Base-by-base conservation (phyloP, 2,888 invertebrate genomes). In the Aplocera efformata region DNA sequence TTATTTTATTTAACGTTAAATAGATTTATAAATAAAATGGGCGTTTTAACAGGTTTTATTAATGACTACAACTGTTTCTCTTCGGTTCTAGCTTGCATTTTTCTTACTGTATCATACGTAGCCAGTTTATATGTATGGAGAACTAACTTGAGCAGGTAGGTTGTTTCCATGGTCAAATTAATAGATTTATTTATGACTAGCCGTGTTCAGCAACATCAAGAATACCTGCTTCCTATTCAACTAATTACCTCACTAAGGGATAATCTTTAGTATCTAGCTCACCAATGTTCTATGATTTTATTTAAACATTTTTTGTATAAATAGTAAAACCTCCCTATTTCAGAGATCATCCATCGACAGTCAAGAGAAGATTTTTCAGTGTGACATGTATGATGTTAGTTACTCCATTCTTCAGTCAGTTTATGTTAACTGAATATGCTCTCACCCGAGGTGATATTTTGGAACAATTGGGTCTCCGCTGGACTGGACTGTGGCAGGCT, bases 121-220 rank as follows among this genome's bases (percentile, higher is more conserved):
- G 93, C 93, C 42, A 97, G 97, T 81, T 90, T 97, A 43, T 96
- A 97, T 77, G 91, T 97, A 35, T 97, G 97, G 96, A 93, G 91
- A 62, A 91, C 92, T 42, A 91, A 92, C 63, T 90, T 93, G 61
- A 90, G 90, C 89, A 94, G 94, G 94, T 94, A 90, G 68, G 30
- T 31, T 8, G 11, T 9, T 39, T 23, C 4, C 22, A 23, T n/a
- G 5, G 2, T n/a, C n/a, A n/a, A 13, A 10, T 21, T n/a, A n/a
- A n/a, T n/a, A n/a, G n/a, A n/a, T n/a, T n/a, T n/a, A n/a, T n/a
- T n/a, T n/a, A n/a, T n/a, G n/a, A n/a, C n/a, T n/a, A n/a, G n/a
- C n/a, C n/a, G n/a, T n/a, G n/a, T n/a, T n/a, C n/a, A n/a, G n/a
- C n/a, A n/a, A n/a, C n/a, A n/a, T n/a, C n/a, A n/a, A n/a, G n/a